phyloP scores from a whole-genome alignment of 2,797 vertebrate species.

The Labeo calbasu region DNA sequence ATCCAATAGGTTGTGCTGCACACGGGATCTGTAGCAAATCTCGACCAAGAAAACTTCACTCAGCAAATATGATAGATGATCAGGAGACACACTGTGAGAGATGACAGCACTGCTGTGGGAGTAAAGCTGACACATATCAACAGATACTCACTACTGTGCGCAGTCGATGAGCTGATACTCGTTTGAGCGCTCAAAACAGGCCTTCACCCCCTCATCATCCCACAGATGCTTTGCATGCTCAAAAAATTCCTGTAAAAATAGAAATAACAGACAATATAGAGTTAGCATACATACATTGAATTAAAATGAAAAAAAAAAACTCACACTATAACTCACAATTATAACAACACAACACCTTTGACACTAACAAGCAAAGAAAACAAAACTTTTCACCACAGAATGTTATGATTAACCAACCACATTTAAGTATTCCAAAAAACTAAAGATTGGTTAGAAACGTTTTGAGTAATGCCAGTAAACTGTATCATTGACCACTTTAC shows the following conservation, averaged over 20 bases:
- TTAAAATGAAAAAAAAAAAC: no score
- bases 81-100: not conserved
- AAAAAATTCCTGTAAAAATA: slow-evolving; percentile 88
- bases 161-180: slow-evolving; percentile 98
- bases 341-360: not conserved
- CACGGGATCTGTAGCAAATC: not conserved
- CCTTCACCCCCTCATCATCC: slow-evolving; percentile 93
- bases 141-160: slow-evolving; percentile 89
- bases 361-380: slow-evolving; percentile 4
- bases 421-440: not conserved
- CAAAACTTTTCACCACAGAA: not conserved
- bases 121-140: not conserved
- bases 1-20: not conserved
- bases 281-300: not conserved
- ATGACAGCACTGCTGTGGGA: not conserved
- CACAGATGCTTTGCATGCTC: slow-evolving; percentile 93
- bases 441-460: not conserved
- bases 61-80: not conserved
- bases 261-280: not conserved
- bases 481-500: not conserved
- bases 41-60: not conserved
- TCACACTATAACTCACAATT: no score
- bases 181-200: slow-evolving; percentile 92
- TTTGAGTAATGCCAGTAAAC: not conserved
- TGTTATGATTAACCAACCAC: not conserved